phyloP scores from a whole-genome alignment of 2,888 invertebrate species.

The Monochamus alternatus region DNA sequence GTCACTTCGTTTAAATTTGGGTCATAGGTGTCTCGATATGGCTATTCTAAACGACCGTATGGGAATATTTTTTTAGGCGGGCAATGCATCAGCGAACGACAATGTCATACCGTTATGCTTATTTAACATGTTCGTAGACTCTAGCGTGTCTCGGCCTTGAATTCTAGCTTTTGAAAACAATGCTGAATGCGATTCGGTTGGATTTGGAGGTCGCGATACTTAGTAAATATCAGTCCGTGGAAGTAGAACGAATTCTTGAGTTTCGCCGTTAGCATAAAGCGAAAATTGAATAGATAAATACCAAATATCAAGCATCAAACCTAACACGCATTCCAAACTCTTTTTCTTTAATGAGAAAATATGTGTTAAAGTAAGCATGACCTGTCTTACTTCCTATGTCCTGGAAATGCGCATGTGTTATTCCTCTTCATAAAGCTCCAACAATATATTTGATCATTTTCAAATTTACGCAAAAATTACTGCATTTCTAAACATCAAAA shows the following conservation, averaged over 20 bases:
- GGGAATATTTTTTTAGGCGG: not conserved
- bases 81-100: conserved; percentile 4
- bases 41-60: conserved; percentile 16
- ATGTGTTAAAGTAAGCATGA: too few relatives aligned
- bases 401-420: too few relatives aligned
- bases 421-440: too few relatives aligned
- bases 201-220: not conserved
- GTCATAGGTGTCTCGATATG: conserved; percentile 26
- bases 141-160: not conserved
- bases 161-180: not conserved
- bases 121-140: conserved; percentile 9
- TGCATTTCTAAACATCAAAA: too few relatives aligned
- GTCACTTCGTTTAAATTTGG: conserved; percentile 17
- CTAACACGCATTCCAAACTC: too few relatives aligned
- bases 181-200: not conserved
- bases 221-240: not conserved
- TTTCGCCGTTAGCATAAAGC: not conserved
- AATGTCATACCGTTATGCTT: conserved; percentile 5
- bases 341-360: too few relatives aligned
- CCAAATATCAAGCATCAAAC: too few relatives aligned
- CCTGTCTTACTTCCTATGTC: too few relatives aligned
- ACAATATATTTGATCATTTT: too few relatives aligned
- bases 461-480: too few relatives aligned
- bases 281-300: too few relatives aligned
- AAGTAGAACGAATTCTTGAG: not conserved